A percentile compares a stretch with the other conserved stretches of the same genome.
Conservation (phyloP, 2,113 vertebrate genomes). For the Actenoides hombroni region DNA sequence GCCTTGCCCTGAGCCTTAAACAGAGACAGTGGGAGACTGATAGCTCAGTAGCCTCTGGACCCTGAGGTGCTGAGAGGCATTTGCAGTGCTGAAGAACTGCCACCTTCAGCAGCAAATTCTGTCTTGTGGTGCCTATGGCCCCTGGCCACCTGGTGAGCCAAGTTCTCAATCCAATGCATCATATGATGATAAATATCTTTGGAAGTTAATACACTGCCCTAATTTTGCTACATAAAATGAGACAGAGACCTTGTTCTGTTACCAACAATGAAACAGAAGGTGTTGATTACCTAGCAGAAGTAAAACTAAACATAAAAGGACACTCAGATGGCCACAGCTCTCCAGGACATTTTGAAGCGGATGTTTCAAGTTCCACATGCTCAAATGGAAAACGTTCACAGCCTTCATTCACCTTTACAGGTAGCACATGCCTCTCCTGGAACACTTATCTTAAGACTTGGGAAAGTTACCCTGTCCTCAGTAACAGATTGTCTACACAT, state of each 20-base stretch:
- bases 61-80: neutral
- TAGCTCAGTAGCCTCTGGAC: neutral
- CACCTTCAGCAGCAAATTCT: accelerated
- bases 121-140: neutral
- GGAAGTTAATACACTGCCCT: neutral
- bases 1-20: too few relatives aligned
- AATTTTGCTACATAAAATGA: neutral
- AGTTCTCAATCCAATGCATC: neutral
- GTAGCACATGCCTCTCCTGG: neutral
- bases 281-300: neutral
- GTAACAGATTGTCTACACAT: neutral
- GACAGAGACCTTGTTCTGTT: neutral
- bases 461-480: neutral
- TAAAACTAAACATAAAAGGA: neutral
- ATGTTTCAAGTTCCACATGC: neutral
- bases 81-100: neutral
- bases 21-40: too few relatives aligned
- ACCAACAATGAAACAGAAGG: neutral
- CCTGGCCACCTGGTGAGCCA: neutral
- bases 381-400: neutral
- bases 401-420: neutral
- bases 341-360: neutral
- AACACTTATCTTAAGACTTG: neutral
- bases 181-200: neutral
- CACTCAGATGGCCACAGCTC: neutral